phyloP scores from a whole-genome alignment of 1,140 invertebrate species.

The Drosophila obscura region DNA sequence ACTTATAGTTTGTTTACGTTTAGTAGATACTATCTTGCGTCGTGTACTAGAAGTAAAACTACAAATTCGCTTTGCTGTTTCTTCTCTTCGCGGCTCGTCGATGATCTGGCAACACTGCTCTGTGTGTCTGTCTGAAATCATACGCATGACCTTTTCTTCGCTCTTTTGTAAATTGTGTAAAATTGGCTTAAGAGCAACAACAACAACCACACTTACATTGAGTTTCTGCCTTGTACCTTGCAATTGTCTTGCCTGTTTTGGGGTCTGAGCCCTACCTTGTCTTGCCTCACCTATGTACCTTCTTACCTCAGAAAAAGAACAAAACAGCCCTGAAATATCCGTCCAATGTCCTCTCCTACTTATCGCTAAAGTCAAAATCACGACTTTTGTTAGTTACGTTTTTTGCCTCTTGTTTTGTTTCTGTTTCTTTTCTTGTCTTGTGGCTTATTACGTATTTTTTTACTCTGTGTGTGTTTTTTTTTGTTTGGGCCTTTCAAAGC shows the following conservation, averaged over 20 bases:
- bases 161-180: slow-evolving; percentile 34
- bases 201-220: slow-evolving; percentile 15
- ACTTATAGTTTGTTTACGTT: no score
- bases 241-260: slow-evolving; percentile 19
- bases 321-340: neutral
- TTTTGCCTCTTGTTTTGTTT: slow-evolving; percentile 35
- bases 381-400: slow-evolving; percentile 60
- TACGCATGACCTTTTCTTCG: slow-evolving; percentile 50
- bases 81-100: neutral
- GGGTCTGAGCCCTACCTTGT: neutral
- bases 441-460: slow-evolving; percentile 41
- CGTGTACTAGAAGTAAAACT: no score
- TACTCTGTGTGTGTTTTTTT: slow-evolving; percentile 22
- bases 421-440: slow-evolving; percentile 23
- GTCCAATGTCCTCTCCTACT: slow-evolving; percentile 41
- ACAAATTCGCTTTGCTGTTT: neutral
- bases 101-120: slow-evolving; percentile 22
- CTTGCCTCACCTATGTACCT: neutral
- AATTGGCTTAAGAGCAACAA: slow-evolving; percentile 43
- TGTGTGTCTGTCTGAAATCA: slow-evolving; percentile 21
- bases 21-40: no score
- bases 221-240: slow-evolving; percentile 25
- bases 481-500: neutral
- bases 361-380: slow-evolving; percentile 78
- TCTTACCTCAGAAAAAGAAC: neutral